Evolutionary conservation across 2,797 vertebrate genomes (phyloP).

Genomic region (Rhynchotus rufescens): DNA sequence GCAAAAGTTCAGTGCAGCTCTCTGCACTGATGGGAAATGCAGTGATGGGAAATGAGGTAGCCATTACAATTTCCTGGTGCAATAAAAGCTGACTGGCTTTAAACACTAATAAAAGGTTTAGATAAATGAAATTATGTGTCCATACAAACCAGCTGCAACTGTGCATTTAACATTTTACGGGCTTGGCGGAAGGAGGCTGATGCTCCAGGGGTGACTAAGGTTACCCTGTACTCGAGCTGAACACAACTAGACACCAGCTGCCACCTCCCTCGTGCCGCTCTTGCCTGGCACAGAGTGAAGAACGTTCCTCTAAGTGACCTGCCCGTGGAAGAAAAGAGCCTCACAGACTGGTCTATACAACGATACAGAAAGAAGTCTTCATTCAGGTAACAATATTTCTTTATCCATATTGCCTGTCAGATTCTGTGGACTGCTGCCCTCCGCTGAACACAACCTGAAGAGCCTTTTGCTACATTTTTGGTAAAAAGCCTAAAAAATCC

Average conservation of each 20-base stretch:
- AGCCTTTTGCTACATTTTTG: fast-evolving
- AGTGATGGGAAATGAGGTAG: neutral
- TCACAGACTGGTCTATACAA: neutral
- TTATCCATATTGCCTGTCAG: fast-evolving
- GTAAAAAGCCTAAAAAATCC: neutral
- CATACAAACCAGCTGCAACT: neutral
- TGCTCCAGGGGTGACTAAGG: neutral
- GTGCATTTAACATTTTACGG: neutral
- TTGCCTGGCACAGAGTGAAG: neutral
- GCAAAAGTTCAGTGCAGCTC: neutral
- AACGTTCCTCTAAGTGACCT: neutral
- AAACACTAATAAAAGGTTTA: neutral
- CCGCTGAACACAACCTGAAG: neutral
- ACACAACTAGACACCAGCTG: neutral
- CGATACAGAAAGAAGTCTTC: neutral
- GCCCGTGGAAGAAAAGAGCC: neutral
- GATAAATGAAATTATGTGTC: neutral
- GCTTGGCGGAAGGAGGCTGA: neutral
- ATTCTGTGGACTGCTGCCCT: neutral
- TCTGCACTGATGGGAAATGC: neutral
- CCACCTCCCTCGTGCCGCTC: neutral
- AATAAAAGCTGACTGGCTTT: neutral
- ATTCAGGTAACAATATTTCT: neutral
- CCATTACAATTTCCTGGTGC: neutral
- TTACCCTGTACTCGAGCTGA: neutral